A percentile compares a stretch with the other conserved stretches of the same genome.
These are phyloP conservation scores for Paragorgia papillata DNA, from an alignment of 92 coral and sea anemone species.

Conservation along the genomic window DNA sequence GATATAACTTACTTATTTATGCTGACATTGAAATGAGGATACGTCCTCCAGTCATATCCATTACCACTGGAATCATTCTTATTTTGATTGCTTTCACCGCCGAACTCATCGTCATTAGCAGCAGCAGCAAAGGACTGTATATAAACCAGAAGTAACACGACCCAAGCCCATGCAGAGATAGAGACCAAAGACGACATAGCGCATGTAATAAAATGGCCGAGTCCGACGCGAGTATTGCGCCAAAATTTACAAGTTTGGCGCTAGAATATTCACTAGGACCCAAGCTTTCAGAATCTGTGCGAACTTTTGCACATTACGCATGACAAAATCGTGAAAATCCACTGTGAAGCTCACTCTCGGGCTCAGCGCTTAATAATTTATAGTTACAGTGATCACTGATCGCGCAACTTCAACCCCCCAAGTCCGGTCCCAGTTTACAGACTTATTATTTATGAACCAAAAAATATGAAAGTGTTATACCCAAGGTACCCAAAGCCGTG, in stretches of 20 bases:
- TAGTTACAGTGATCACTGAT: neutral
- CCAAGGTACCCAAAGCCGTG: too few relatives aligned
- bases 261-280: neutral
- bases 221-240: neutral
- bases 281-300: constrained; percentile 2
- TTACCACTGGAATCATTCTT: neutral
- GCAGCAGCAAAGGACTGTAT: too few relatives aligned
- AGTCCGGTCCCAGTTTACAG: too few relatives aligned
- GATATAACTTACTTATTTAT: neutral
- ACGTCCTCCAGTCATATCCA: neutral
- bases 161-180: neutral
- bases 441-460: too few relatives aligned
- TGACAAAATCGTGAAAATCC: neutral
- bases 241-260: neutral
- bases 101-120: neutral
- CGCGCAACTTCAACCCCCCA: constrained; percentile 1
- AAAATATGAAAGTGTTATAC: too few relatives aligned
- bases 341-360: neutral
- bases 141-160: too few relatives aligned
- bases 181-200: neutral
- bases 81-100: neutral
- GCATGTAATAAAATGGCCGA: neutral
- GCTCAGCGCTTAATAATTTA: neutral
- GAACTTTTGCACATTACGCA: neutral
- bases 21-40: constrained; percentile 5